Conservation (phyloP, 2,797 vertebrate genomes). For the Lutjanus argentimaculatus region DNA sequence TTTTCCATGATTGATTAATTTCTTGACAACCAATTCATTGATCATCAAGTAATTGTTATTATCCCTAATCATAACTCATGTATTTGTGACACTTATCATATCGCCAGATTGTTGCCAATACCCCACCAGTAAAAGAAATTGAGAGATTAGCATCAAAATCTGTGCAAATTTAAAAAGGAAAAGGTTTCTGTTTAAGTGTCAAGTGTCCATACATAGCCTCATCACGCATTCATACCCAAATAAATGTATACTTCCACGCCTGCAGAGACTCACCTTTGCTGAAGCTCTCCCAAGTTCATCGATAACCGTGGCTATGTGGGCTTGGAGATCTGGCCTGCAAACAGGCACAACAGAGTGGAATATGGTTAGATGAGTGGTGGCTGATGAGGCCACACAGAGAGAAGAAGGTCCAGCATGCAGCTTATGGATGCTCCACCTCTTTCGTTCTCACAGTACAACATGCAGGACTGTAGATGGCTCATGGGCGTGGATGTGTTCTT, state of each 20-base stretch:
- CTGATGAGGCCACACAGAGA: not conserved
- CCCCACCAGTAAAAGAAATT: no score
- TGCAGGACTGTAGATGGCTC: not conserved
- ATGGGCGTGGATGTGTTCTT: not conserved
- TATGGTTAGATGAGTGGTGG: not conserved
- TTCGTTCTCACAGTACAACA: not conserved
- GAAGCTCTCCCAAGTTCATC: slow-evolving; percentile 93
- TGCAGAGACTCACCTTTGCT: slow-evolving; percentile 85
- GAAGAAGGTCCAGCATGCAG: not conserved
- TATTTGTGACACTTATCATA: no score
- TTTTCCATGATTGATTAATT: no score
- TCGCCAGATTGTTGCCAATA: no score
- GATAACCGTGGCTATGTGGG: slow-evolving; percentile 87
- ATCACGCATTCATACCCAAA: no score
- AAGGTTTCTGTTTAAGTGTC: no score
- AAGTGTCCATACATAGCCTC: no score
- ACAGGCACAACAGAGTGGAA: slow-evolving; percentile 27
- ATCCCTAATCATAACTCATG: no score
- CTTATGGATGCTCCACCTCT: not conserved
- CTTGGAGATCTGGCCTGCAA: slow-evolving; percentile 87
- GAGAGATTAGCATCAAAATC: no score
- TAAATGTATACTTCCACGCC: not conserved
- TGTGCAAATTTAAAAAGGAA: no score
- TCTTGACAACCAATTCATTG: no score
- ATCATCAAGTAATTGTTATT: no score